These are phyloP conservation scores for Caranx melampygus DNA, from an alignment of 2,113 vertebrate genomes.

Conservation along the genomic window DNA sequence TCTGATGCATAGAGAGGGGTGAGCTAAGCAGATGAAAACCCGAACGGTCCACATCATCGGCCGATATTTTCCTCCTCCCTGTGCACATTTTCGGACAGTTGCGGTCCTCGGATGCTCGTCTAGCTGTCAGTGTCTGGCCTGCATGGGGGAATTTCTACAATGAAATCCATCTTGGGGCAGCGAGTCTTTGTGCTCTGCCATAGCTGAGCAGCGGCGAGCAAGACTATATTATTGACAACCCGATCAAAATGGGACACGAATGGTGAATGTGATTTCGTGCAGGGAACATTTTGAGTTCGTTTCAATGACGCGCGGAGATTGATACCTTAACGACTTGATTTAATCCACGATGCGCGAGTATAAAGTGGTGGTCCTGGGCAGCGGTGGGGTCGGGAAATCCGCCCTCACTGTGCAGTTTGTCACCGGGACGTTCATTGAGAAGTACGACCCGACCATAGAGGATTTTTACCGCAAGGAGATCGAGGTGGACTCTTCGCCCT, in stretches of 20 bases:
- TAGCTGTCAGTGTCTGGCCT: conserved; percentile 69
- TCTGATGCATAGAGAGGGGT: conserved; percentile 63
- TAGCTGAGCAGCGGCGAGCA: conserved; percentile 71
- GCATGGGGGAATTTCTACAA: conserved; percentile 74
- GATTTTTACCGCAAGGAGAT: conserved; percentile 98
- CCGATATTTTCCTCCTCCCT: conserved; percentile 31
- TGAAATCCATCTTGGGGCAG: conserved; percentile 77
- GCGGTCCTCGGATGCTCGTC: conserved; percentile 50
- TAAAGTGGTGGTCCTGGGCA: conserved; percentile 97
- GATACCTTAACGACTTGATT: conserved; percentile 52
- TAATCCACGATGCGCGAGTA: conserved; percentile 91
- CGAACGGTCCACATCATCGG: conserved; percentile 55
- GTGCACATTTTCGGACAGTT: conserved; percentile 43
- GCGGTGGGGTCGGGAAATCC: conserved; percentile 96
- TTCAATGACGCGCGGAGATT: conserved; percentile 75
- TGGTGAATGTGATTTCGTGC: conserved; percentile 62
- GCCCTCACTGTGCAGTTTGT: conserved; percentile 98
- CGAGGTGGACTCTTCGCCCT: conserved; percentile 96
- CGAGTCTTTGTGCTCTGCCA: conserved; percentile 84
- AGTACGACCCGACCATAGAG: conserved; percentile 97
- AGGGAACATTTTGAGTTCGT: conserved; percentile 48
- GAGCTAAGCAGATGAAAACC: conserved; percentile 76
- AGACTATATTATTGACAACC: conserved; percentile 59
- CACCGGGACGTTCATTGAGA: conserved; percentile 96
- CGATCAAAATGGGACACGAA: conserved; percentile 65